Evolutionary conservation across 2,113 vertebrate species (phyloP).

Genomic region (Saccopteryx leptura): DNA sequence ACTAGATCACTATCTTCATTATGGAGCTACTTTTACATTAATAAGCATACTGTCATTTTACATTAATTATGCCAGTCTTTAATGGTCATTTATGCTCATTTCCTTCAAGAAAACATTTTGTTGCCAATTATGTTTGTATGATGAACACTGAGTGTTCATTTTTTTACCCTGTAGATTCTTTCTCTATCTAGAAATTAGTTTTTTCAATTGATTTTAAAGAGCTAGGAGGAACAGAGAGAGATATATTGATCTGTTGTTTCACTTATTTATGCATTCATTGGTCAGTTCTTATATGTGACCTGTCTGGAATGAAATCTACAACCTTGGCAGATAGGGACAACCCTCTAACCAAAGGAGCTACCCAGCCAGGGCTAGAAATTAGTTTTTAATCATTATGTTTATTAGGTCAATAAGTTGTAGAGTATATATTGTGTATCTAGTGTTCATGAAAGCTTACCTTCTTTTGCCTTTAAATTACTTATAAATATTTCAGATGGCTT

Average conservation of each 20-base stretch:
- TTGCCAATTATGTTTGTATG: conserved; percentile 5
- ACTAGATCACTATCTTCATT: neutral
- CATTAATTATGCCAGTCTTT: conserved; percentile 35
- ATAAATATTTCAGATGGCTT: conserved; percentile 56
- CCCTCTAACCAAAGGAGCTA: too few relatives aligned
- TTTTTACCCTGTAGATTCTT: neutral
- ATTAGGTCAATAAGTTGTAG: conserved; percentile 6
- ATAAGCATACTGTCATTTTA: neutral
- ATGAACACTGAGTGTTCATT: neutral
- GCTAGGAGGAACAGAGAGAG: too few relatives aligned
- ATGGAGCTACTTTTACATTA: neutral
- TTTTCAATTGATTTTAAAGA: neutral
- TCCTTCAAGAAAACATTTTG: conserved; percentile 34
- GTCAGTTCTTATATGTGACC: too few relatives aligned
- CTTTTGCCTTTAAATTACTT: conserved; percentile 39
- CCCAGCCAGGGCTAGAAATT: neutral
- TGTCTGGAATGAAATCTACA: too few relatives aligned
- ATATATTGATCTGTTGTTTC: too few relatives aligned
- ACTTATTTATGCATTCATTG: too few relatives aligned
- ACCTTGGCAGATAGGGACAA: too few relatives aligned
- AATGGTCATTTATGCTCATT: neutral
- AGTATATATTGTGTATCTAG: neutral
- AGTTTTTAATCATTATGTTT: conserved; percentile 40
- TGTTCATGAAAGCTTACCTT: neutral
- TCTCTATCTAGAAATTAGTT: conserved; percentile 12